These are phyloP conservation scores for Chionodraco myersi DNA, from an alignment of 2,113 vertebrate species.

Conservation along the genomic window DNA sequence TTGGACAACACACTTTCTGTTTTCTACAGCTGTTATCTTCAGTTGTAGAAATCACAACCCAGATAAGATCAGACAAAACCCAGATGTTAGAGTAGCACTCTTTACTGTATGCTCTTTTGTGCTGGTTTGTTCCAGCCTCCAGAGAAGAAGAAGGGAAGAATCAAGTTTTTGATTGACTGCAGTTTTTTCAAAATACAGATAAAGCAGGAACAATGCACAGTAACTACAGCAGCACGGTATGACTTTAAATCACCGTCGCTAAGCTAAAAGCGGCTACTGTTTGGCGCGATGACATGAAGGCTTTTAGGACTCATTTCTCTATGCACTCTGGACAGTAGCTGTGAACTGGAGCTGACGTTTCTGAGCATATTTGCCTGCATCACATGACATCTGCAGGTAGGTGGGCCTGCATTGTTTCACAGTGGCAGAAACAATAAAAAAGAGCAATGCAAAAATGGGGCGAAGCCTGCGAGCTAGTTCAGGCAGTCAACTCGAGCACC, in stretches of 20 bases:
- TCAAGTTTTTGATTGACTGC: background rate
- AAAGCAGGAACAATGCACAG: no score
- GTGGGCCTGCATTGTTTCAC: background rate
- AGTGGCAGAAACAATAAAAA: background rate
- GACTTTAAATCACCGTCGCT: no score
- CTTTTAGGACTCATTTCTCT: background rate
- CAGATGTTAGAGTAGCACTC: no score
- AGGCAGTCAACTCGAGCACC: no score
- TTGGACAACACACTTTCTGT: background rate
- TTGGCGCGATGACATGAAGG: no score
- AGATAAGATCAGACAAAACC: background rate
- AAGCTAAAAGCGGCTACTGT: no score
- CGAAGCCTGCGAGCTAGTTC: no score
- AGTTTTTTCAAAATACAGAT: background rate
- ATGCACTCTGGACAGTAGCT: no score
- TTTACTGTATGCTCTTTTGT: background rate
- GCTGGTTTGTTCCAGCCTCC: background rate
- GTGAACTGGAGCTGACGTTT: background rate
- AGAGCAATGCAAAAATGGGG: background rate
- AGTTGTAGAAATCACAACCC: constrained; percentile 1
- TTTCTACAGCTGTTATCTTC: background rate
- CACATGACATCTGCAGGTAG: background rate
- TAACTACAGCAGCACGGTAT: no score
- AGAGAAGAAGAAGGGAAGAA: background rate
- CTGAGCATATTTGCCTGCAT: background rate